Conservation (phyloP, 2,888 invertebrate species). For the Lasioglossum leucozonium region DNA sequence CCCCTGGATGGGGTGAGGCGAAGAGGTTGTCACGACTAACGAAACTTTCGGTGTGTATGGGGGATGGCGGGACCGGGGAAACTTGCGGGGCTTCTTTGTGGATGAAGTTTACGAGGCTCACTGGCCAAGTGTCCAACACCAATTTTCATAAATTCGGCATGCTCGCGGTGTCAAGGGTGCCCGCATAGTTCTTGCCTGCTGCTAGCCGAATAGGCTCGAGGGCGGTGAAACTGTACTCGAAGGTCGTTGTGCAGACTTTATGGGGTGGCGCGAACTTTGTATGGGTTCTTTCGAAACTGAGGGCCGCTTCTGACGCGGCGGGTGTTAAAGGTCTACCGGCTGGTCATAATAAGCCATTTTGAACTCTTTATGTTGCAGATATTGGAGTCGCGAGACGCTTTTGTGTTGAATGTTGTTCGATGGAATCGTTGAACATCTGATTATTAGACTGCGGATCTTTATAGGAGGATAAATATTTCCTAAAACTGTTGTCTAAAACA, state of each 20-base stretch:
- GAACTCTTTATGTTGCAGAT: background rate
- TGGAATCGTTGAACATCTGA: background rate
- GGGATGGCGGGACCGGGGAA: background rate
- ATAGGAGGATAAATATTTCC: background rate
- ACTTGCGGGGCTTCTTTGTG: slow-evolving; percentile 14
- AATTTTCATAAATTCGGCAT: slow-evolving; percentile 15
- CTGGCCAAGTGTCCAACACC: slow-evolving; percentile 4
- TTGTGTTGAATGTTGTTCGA: background rate
- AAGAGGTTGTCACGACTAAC: background rate
- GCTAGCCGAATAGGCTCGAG: background rate
- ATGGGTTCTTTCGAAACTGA: background rate
- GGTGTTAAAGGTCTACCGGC: background rate
- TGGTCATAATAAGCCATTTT: background rate
- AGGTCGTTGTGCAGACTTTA: background rate
- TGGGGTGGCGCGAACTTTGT: background rate
- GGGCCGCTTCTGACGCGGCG: background rate
- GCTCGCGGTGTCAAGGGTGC: background rate
- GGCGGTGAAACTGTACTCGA: background rate
- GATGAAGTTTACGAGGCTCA: slow-evolving; percentile 18
- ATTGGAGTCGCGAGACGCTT: background rate
- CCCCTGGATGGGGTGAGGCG: background rate
- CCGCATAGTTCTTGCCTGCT: background rate
- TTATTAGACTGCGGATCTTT: background rate
- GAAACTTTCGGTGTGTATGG: background rate
- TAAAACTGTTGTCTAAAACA: background rate